Evolutionary conservation across 1,140 invertebrate species (phyloP), one percentile per base, ranked within the genome.

Genomic region (Macrocentrus cingulum): DNA sequence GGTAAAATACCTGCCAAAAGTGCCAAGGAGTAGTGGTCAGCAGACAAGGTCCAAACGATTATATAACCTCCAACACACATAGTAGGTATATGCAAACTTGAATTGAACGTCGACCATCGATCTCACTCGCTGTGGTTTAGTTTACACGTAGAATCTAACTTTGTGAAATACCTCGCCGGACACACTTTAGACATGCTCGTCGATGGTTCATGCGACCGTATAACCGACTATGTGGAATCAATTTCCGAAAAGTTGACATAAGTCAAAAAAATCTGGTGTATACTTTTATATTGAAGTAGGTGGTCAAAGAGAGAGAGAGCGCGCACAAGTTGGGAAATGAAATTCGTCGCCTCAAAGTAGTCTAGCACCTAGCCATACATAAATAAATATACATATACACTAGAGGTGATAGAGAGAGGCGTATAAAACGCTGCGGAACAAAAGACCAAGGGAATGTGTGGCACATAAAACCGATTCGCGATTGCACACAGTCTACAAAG

Each of bases 401-500:
- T n/a, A n/a, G n/a, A n/a, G n/a, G n/a, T n/a, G n/a, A n/a, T 11
- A 44, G 16, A 44, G 22, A 18, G 6, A 44, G 13, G 20, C 13
- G 22, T 46, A 46, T 46, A 46, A n/a, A 46, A 46, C 48, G 15
- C 25, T 34, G 16, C n/a, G 29, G 34, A 37, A 51, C 29, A 53
- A 41, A 53, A 36, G 23, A 32, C 15, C 37, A 19, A 23, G 11
- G 37, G 36, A 23, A 46, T 7, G 44, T 2, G 20, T 23, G 11
- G 2, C 39, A 41, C 19, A 23, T 54, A 23, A 44, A 54, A 54
- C 52, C 39, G 52, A 54, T 54, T 42, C 39, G 7, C 42, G 52
- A 54, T 54, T 54, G 52, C 25, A 29, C 22, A 46, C 19, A 11
- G 11, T 44, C 39, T 41, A 54, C 52, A 54, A 54, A 54, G 52